Conservation (phyloP, 2,797 vertebrate genomes). For the Neoniphon sammara region DNA sequence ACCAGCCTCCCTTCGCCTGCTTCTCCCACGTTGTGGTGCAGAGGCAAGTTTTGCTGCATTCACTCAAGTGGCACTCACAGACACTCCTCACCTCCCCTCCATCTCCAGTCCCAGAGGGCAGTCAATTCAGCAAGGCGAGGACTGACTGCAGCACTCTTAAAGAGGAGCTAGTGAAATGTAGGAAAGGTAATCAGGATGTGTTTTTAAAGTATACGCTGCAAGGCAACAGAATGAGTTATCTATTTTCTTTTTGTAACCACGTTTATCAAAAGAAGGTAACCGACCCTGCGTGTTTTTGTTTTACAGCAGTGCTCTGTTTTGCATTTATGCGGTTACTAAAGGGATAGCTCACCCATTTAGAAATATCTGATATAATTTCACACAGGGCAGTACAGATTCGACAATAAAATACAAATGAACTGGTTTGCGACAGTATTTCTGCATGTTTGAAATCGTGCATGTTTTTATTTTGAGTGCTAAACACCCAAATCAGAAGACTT, state of each 20-base stretch:
- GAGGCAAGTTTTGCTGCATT: constrained; percentile 42
- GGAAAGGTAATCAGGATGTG: not conserved
- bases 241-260: not conserved
- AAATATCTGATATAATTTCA: too few relatives aligned
- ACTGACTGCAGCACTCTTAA: constrained; percentile 6
- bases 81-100: constrained; percentile 14
- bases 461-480: too few relatives aligned
- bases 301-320: too few relatives aligned
- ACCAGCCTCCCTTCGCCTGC: constrained; percentile 11
- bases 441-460: too few relatives aligned
- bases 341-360: too few relatives aligned
- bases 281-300: not conserved
- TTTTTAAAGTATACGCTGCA: not conserved
- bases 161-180: not conserved
- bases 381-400: too few relatives aligned
- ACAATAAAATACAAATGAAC: too few relatives aligned
- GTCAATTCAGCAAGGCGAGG: constrained; percentile 35
- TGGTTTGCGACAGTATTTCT: too few relatives aligned
- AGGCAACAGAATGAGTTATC: not conserved
- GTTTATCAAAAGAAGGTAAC: not conserved
- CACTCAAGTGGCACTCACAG: constrained; percentile 47
- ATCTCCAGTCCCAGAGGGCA: not conserved
- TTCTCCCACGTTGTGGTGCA: constrained; percentile 27
- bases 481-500: too few relatives aligned
- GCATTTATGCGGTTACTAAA: too few relatives aligned